Percentiles rank a stretch among this genome's conserved stretches.
Conservation (phyloP, 2,113 vertebrate species). For the Carlito syrichta region DNA sequence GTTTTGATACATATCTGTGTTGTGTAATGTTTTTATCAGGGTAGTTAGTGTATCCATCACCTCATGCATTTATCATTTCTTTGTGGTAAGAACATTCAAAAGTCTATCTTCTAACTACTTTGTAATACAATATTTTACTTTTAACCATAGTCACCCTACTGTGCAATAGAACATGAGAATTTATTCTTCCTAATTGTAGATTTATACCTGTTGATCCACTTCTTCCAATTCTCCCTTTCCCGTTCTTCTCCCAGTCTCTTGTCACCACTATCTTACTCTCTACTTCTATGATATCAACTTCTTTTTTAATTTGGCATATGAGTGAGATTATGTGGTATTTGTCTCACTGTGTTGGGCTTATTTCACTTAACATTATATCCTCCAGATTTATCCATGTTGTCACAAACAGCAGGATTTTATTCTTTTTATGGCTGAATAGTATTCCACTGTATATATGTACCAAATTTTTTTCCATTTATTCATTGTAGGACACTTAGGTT, state of each 20-base stretch:
- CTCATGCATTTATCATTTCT: not conserved
- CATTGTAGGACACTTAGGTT: not conserved
- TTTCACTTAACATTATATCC: not conserved
- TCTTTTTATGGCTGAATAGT: not conserved
- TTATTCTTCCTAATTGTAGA: not conserved
- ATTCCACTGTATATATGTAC: not conserved
- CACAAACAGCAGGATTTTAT: not conserved
- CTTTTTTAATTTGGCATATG: not conserved
- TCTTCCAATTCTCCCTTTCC: not conserved
- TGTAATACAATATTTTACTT: not conserved
- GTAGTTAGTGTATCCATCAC: not conserved
- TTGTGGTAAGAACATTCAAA: not conserved
- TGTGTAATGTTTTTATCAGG: not conserved
- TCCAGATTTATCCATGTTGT: not conserved
- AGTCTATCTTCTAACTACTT: not conserved
- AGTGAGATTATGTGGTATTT: not conserved
- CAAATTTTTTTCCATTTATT: not conserved
- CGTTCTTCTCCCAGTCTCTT: not conserved
- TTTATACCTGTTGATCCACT: not conserved
- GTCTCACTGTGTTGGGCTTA: not conserved
- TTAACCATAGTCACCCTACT: not conserved
- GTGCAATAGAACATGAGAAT: not conserved
- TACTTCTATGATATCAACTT: not conserved
- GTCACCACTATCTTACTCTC: not conserved
- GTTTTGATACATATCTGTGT: not conserved